Evolutionary conservation across 2,797 vertebrate genomes (phyloP).

Genomic region (Odontamblyopus lacepedii): DNA sequence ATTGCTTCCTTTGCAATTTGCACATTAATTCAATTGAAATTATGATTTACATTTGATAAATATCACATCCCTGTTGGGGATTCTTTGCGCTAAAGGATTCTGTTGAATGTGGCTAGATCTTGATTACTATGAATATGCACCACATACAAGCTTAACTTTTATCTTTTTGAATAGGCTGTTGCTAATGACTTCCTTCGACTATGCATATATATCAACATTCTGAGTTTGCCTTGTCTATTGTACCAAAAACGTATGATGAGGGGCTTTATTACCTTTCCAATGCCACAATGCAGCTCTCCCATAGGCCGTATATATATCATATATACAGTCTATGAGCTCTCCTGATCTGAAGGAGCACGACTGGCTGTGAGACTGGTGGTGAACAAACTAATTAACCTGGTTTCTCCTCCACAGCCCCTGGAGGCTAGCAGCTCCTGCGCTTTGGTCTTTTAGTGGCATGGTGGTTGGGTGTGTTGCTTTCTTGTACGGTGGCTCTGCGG

Average conservation of each 20-base stretch:
- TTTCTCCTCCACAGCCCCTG: conserved; percentile 79
- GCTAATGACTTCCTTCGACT: conserved; percentile 41
- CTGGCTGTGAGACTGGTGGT: conserved; percentile 73
- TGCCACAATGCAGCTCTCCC: conserved; percentile 64
- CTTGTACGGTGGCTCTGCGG: conserved; percentile 37
- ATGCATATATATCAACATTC: conserved; percentile 56
- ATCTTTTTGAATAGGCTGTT: conserved; percentile 30
- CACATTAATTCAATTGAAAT: no score
- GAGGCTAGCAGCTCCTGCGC: conserved; percentile 73
- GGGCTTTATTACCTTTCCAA: conserved; percentile 59
- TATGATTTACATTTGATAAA: no score
- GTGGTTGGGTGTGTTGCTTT: conserved; percentile 14
- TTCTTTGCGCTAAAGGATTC: no score
- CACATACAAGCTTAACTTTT: conserved; percentile 11
- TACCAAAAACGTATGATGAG: conserved; percentile 55
- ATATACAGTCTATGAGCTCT: conserved; percentile 27
- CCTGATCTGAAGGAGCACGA: conserved; percentile 64
- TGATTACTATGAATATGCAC: no score
- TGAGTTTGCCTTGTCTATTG: conserved; percentile 54
- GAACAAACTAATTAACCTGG: conserved; percentile 90
- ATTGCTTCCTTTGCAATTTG: no score
- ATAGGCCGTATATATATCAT: no score
- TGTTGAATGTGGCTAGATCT: no score
- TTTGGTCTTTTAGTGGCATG: conserved; percentile 15
- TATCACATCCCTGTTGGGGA: no score